Evolutionary conservation across 2,888 invertebrate genomes (phyloP), one percentile per base, ranked within the genome.

Genomic region (Ophonus ardosiacus): DNA sequence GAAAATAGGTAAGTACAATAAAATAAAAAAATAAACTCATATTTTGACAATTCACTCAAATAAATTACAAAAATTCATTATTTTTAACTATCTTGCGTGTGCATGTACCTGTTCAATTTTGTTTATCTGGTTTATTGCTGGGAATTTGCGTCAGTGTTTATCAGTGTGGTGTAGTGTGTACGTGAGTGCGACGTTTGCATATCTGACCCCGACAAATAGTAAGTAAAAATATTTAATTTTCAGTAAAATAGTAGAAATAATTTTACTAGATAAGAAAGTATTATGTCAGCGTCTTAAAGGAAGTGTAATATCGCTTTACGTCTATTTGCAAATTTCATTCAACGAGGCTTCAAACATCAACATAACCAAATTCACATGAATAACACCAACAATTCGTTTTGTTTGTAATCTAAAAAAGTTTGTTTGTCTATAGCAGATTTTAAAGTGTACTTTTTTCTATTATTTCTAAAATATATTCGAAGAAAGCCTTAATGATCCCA

Each of bases 241-340:
- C 71, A 74, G 71, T 74, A 43, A 68, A 71, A 43, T 74, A 15
- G 43, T 74, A 40, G 43, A 43, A 74, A 74, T 74, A 74, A 51
- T 74, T 63, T 8, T 63, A 63, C 18, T 74, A 40, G 43, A 63
- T 81, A 65, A 61, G 13, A 59, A 40, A 61, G 13, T 21, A 10
- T 5, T 81, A 80, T 13, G 57, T 82, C 68, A 71, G 82, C 71
- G 38, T 82, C 71, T 38, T 31, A 43, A 17, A 68, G 82, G 82
- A 82, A 82, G 56, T 82, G 18, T 7, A 38, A 63, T 68, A 71
- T 82, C 71, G 31, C 38, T 24, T 82, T 82, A 56, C 82, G 56
- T 74, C 71, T 13, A 43, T 7, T 68, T 68, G 68, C 68, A 68
- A 68, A 24, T 38, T 38, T 68, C 68, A 10, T 38, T 31, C 10